Evolutionary conservation across 2,797 vertebrate genomes (phyloP).

Genomic region (Smutsia gigantea): DNA sequence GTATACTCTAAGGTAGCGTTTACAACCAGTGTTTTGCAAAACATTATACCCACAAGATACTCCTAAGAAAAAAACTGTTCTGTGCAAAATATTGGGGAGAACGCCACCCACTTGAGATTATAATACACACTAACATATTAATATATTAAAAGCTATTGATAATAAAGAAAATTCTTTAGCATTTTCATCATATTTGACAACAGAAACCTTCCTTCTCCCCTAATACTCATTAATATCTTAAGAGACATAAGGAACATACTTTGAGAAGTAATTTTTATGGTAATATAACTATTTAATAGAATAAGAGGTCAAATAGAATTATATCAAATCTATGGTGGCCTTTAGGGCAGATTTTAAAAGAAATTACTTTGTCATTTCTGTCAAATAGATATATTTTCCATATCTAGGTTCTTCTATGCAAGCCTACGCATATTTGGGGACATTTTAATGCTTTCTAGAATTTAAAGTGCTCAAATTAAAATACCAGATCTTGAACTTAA

Average conservation of each 20-base stretch:
- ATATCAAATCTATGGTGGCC: neutral
- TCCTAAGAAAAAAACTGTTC: neutral
- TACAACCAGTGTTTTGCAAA: neutral
- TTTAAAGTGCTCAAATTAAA: conserved; percentile 40
- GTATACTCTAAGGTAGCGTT: neutral
- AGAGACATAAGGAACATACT: neutral
- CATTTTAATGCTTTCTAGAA: conserved; percentile 46
- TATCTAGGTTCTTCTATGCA: neutral
- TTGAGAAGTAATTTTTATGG: neutral
- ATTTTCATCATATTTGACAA: conserved; percentile 4
- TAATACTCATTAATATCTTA: neutral
- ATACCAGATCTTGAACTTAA: neutral
- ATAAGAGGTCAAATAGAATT: conserved; percentile 46
- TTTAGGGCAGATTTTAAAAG: conserved; percentile 3
- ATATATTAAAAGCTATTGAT: neutral
- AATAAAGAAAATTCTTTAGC: neutral
- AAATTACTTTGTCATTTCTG: conserved; percentile 38
- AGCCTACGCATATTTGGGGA: conserved; percentile 16
- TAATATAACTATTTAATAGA: neutral
- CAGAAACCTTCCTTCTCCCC: neutral
- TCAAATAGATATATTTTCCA: conserved; percentile 53
- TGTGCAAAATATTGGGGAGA: neutral
- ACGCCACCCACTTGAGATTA: neutral
- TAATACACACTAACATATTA: neutral
- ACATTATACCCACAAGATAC: neutral